These are phyloP conservation scores for Rallus crepitans DNA, from an alignment of 2,797 vertebrate species.

Conservation along the genomic window DNA sequence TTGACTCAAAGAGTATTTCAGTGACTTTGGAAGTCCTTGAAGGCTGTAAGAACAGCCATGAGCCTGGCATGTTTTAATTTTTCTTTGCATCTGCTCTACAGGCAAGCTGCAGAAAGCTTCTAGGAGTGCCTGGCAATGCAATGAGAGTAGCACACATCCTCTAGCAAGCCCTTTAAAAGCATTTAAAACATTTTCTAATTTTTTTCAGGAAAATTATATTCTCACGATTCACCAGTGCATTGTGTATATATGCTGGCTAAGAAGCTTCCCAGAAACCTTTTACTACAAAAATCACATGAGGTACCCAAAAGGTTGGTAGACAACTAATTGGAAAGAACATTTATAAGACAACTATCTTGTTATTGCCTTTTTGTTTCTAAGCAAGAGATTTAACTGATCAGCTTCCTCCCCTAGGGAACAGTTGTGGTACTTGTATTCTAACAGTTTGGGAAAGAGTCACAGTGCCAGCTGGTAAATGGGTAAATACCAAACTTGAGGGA, in stretches of 20 bases:
- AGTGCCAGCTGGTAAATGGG: neutral
- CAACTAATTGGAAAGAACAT: neutral
- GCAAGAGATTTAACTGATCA: neutral
- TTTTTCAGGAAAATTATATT: neutral
- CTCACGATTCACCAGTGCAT: neutral
- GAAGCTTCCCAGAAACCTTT: neutral
- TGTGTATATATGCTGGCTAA: neutral
- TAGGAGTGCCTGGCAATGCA: neutral
- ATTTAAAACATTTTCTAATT: neutral
- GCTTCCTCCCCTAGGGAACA: neutral
- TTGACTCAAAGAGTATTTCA: conserved; percentile 23
- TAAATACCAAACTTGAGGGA: neutral
- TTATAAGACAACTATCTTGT: neutral
- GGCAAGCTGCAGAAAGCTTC: neutral
- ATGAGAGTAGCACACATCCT: neutral
- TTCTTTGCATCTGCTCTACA: neutral
- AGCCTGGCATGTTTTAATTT: neutral
- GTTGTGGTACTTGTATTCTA: neutral
- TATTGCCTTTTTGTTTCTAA: neutral
- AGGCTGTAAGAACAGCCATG: neutral
- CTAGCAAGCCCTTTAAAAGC: neutral
- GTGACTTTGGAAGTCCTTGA: conserved; percentile 3
- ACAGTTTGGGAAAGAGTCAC: conserved; percentile 14
- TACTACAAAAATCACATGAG: neutral
- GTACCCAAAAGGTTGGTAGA: neutral